A percentile compares a stretch with the other conserved stretches of the same genome.
Conservation (phyloP, 2,797 vertebrate species). For the Pelodytes ibericus region DNA sequence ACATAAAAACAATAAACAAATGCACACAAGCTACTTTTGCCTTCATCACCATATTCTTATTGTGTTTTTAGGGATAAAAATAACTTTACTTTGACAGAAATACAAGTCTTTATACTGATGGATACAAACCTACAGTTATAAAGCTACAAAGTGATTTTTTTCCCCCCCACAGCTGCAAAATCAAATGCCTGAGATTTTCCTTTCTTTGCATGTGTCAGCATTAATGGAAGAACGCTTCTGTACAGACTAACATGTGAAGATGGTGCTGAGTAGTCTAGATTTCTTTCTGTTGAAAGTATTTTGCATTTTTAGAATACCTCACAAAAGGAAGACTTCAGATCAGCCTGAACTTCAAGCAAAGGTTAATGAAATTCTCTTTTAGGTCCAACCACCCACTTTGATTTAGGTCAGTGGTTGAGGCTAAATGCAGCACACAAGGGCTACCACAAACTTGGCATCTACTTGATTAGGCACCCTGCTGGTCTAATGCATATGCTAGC, state of each 20-base stretch:
- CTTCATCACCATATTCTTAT: neutral
- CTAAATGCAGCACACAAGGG: constrained; percentile 82
- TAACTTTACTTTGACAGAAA: constrained; percentile 36
- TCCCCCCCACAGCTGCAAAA: constrained; percentile 77
- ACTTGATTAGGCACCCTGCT: constrained; percentile 87
- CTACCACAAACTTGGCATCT: constrained; percentile 88
- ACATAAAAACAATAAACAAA: neutral
- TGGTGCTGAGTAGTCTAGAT: constrained; percentile 80
- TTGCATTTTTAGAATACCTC: constrained; percentile 67
- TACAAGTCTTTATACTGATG: constrained; percentile 66
- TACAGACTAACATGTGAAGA: constrained; percentile 76
- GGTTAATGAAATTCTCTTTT: constrained; percentile 86
- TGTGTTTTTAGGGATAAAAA: neutral
- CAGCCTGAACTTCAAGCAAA: constrained; percentile 83
- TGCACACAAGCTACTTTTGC: neutral
- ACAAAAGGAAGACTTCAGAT: constrained; percentile 80
- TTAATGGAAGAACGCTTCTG: constrained; percentile 75
- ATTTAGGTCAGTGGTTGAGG: constrained; percentile 90
- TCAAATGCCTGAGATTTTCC: constrained; percentile 77
- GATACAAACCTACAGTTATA: constrained; percentile 64
- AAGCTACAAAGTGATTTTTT: constrained; percentile 59
- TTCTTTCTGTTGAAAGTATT: constrained; percentile 78
- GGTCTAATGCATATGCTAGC: constrained; percentile 86
- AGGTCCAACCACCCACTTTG: constrained; percentile 90
- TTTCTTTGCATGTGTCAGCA: constrained; percentile 81